Percentiles rank a stretch among this genome's conserved stretches.
These are phyloP conservation scores for Actenoides lindsayi DNA, from an alignment of 2,113 vertebrate species.

Conservation along the genomic window DNA sequence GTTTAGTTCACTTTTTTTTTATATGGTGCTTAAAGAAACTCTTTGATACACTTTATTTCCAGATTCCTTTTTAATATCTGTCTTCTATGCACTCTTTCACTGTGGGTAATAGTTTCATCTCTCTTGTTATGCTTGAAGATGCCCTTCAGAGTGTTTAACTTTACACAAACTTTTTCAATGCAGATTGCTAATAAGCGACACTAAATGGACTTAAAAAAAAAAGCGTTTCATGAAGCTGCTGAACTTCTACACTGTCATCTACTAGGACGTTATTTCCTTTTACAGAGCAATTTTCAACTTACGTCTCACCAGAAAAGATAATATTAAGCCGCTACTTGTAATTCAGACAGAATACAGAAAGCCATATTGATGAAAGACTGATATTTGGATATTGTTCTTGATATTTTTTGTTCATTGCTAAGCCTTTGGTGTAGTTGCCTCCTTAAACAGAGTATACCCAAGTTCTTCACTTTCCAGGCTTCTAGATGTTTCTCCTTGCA, in stretches of 20 bases:
- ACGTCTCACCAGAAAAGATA: not conserved
- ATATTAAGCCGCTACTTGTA: not conserved
- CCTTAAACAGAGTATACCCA: not conserved
- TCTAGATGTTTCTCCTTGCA: not conserved
- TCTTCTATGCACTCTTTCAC: not conserved
- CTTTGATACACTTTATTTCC: not conserved
- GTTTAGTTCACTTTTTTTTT: not conserved
- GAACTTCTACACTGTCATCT: not conserved
- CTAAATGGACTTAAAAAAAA: not conserved
- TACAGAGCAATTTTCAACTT: not conserved
- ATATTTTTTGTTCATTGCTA: not conserved
- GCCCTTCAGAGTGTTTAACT: not conserved
- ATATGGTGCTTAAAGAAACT: not conserved
- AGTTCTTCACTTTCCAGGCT: not conserved
- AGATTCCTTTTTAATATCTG: not conserved
- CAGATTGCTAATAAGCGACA: not conserved
- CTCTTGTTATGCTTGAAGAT: not conserved
- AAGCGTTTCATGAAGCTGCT: not conserved
- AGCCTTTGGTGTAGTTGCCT: not conserved
- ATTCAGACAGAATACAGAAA: not conserved
- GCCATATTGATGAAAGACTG: not conserved
- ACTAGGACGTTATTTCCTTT: not conserved
- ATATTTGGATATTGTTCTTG: not conserved
- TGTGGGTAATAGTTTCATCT: not conserved
- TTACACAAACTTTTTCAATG: not conserved